Evolutionary conservation across 2,113 vertebrate genomes (phyloP).

Genomic region (Quiscalus mexicanus): DNA sequence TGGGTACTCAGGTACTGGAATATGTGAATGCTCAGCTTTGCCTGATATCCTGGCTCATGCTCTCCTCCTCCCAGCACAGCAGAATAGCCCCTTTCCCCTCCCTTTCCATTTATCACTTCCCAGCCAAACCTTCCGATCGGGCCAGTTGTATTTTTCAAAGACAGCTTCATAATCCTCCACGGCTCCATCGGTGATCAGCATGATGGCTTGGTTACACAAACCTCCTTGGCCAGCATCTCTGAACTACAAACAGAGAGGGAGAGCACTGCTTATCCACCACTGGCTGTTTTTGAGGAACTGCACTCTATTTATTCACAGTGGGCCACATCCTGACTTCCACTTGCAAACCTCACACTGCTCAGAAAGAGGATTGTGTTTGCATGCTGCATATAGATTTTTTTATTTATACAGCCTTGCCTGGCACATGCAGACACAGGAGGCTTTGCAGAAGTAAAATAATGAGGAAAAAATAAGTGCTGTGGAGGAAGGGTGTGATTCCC

Average conservation of each 20-base stretch:
- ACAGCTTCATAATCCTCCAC: constrained; percentile 92
- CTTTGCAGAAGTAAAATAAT: background rate
- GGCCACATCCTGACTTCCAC: background rate
- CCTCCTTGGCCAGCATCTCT: constrained; percentile 83
- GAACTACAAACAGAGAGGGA: constrained; percentile 68
- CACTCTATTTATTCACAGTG: background rate
- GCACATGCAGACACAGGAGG: background rate
- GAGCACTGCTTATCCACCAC: background rate
- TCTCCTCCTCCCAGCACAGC: background rate
- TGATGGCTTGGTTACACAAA: constrained; percentile 95
- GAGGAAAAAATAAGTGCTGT: background rate
- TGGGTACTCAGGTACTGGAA: fast-evolving
- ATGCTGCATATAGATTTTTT: background rate
- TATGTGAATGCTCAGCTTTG: background rate
- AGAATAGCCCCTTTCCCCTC: background rate
- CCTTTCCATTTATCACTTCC: background rate
- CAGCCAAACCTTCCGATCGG: constrained; percentile 85
- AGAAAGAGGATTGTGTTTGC: background rate
- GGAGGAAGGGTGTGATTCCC: background rate
- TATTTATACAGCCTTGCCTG: background rate
- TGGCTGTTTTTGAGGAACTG: background rate
- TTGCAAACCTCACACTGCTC: background rate
- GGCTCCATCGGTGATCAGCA: constrained; percentile 94
- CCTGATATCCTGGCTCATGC: background rate
- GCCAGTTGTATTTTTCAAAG: constrained; percentile 94